These are phyloP conservation scores for Orthosia cruda DNA, from an alignment of 2,888 invertebrate genomes.

Conservation along the genomic window DNA sequence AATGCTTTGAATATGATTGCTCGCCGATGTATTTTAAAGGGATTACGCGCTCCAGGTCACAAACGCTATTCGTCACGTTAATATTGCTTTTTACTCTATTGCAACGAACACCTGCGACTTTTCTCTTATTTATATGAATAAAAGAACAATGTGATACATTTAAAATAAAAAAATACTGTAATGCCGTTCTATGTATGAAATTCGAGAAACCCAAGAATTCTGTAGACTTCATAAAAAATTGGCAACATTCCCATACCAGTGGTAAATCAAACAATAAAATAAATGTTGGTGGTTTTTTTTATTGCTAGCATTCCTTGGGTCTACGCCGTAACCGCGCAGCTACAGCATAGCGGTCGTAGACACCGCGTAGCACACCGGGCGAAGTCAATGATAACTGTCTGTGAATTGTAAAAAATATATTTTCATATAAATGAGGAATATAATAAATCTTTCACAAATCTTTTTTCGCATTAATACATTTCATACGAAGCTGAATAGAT, in stretches of 20 bases:
- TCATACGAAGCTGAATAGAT: neutral
- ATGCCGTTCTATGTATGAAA: too few relatives aligned
- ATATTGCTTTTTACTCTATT: neutral
- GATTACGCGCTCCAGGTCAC: too few relatives aligned
- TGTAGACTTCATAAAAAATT: neutral
- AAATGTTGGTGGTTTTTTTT: constrained; percentile 3
- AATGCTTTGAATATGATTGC: too few relatives aligned
- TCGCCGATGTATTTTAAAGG: neutral
- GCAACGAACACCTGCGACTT: neutral
- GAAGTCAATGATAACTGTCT: constrained; percentile 5
- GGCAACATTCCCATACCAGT: neutral
- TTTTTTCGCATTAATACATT: neutral
- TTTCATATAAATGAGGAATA: neutral
- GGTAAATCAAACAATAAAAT: constrained; percentile 12
- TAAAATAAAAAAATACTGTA: neutral
- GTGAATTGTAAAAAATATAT: neutral
- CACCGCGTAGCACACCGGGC: constrained; percentile 25
- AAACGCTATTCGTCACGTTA: too few relatives aligned
- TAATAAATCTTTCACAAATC: neutral
- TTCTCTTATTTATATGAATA: neutral
- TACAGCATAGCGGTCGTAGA: constrained; percentile 50
- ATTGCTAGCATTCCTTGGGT: constrained; percentile 1
- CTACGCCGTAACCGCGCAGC: constrained; percentile 55
- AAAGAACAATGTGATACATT: neutral
- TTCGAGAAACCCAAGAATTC: neutral